phyloP scores from a whole-genome alignment of 2,888 invertebrate species.

The Erebia aethiops region DNA sequence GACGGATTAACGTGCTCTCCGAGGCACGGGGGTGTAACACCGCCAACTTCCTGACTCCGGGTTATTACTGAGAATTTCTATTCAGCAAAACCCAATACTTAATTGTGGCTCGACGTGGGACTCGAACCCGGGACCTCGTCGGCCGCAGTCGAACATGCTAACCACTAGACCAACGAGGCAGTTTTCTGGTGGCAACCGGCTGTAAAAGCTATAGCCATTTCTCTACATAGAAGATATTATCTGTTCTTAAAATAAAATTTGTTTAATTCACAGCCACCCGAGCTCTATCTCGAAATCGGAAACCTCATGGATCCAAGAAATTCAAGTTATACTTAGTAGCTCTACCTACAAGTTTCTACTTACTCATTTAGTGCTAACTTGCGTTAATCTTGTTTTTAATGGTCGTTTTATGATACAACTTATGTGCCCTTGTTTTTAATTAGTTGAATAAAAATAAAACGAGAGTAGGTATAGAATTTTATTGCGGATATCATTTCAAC shows the following conservation, averaged over 20 bases:
- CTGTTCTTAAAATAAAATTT: neutral
- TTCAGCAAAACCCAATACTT: too few species aligned
- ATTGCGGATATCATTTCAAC: conserved; percentile 11
- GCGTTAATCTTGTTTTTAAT: conserved; percentile 4
- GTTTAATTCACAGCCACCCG: conserved; percentile 46
- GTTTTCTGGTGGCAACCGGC: too few species aligned
- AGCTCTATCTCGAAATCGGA: conserved; percentile 46
- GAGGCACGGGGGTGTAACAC: too few species aligned
- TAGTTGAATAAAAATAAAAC: conserved; percentile 3
- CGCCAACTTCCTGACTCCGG: too few species aligned
- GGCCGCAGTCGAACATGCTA: too few species aligned
- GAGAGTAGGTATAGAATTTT: conserved; percentile 3
- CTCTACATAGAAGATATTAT: too few species aligned
- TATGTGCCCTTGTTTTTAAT: conserved; percentile 21
- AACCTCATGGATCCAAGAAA: conserved; percentile 34
- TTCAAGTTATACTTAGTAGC: conserved; percentile 20
- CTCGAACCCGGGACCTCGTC: too few species aligned
- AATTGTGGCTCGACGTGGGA: too few species aligned
- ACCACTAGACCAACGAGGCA: too few species aligned
- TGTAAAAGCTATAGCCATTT: too few species aligned
- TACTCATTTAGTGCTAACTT: conserved; percentile 15
- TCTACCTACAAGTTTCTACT: neutral
- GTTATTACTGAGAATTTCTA: too few species aligned
- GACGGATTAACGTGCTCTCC: too few species aligned
- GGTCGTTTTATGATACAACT: neutral